Evolutionary conservation across 2,113 vertebrate species (phyloP).

Genomic region (Polypterus bichir): DNA sequence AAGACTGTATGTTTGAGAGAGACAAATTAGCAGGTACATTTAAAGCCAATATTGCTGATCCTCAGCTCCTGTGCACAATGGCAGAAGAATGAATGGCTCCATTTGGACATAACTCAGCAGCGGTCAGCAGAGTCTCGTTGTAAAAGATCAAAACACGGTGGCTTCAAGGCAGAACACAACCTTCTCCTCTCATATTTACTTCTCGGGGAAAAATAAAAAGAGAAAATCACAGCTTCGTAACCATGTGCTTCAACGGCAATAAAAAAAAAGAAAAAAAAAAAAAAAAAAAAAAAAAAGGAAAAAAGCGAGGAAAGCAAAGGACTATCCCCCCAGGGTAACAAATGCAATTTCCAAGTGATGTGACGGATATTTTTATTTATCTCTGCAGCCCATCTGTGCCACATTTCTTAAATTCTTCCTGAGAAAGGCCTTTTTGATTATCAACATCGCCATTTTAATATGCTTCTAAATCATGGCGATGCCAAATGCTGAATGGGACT

Average conservation of each 20-base stretch:
- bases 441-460: conserved; percentile 85
- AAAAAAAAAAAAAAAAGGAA: neutral
- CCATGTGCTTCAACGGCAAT: neutral
- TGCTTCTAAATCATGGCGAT: conserved; percentile 75
- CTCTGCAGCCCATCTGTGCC: conserved; percentile 86
- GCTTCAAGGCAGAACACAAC: neutral
- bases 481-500: conserved; percentile 44
- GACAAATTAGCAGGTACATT: too few relatives aligned
- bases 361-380: conserved; percentile 89
- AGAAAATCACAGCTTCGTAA: neutral
- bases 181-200: neutral
- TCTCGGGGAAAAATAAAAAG: neutral
- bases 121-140: neutral
- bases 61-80: too few relatives aligned
- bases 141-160: neutral
- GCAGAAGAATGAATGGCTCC: conserved; percentile 9
- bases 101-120: conserved; percentile 6
- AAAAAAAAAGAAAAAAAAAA: neutral
- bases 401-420: conserved; percentile 75
- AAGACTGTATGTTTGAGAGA: too few relatives aligned
- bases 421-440: conserved; percentile 86
- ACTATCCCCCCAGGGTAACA: conserved; percentile 67
- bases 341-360: conserved; percentile 69
- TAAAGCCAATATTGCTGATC: too few relatives aligned
- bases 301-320: conserved; percentile 5